Conservation (phyloP, 2,797 vertebrate genomes). For the Cyclura pinguis region DNA sequence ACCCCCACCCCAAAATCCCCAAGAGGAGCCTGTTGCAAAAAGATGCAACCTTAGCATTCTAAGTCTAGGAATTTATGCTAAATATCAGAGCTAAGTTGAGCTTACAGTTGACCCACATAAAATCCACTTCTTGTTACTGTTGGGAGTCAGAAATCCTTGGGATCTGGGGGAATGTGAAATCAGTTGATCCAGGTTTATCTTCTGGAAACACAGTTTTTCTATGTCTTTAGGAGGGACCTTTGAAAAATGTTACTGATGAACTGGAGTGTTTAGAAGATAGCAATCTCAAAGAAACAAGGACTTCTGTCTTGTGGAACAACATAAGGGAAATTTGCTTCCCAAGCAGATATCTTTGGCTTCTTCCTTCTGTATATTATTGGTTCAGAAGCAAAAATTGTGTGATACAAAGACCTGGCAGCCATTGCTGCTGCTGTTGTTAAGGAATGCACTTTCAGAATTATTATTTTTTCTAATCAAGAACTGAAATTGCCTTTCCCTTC, state of each 20-base stretch:
- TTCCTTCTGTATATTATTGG: background rate
- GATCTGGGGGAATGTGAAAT: too few species aligned
- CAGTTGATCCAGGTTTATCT: too few species aligned
- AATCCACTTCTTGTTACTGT: too few species aligned
- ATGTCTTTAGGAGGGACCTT: background rate
- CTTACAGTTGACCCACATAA: too few species aligned
- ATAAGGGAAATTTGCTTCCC: background rate
- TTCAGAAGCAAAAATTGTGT: background rate
- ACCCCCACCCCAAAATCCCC: too few species aligned
- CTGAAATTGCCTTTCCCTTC: background rate
- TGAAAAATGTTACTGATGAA: background rate
- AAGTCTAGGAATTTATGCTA: background rate
- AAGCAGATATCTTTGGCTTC: background rate
- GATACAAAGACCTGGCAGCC: background rate
- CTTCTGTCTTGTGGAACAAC: background rate
- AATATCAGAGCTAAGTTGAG: background rate
- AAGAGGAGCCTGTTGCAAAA: too few species aligned
- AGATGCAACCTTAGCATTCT: background rate
- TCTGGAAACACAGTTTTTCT: background rate
- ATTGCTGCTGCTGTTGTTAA: too few species aligned
- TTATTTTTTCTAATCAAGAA: background rate
- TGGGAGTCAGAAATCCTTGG: too few species aligned
- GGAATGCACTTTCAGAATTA: background rate
- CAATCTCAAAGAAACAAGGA: too few species aligned
- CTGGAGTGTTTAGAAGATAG: background rate